Evolutionary conservation across 2,113 vertebrate genomes (phyloP), one percentile per base, ranked within the genome.

Genomic region (Tyto alba): DNA sequence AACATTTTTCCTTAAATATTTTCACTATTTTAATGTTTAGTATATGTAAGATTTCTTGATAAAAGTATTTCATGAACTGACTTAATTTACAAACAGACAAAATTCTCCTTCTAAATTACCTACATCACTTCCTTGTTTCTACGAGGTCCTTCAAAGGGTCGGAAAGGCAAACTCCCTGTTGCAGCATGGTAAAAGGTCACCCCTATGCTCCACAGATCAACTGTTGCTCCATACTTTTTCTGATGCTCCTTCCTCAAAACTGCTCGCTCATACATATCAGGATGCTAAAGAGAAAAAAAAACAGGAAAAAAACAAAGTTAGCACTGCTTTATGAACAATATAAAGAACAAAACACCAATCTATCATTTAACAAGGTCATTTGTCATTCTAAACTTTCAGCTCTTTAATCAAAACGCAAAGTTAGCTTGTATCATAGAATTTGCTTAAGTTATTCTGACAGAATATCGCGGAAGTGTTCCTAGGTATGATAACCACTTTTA

Each of bases 71-170:
- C 1, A 72, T 38, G 17, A 30, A 41, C 20, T 59, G 50, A 66
- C 41, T 86, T 57, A 26, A 87, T 92, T 86, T 63, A 80, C 6
- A 3, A 69, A 57, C 60, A 89, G 67, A 66, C 26, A 66, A 78
- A 95, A 77, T 48, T 71, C 23, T 90, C 59, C 60, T 76, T 82
- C 92, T 95, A 96, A 96, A 96, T 68, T 93, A 97, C 99, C 98
- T 98, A 99, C 99, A 99, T 99, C 66, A 99, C 99, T 99, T 99
- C 99, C 95, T 99, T 99, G 97, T 99, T 99, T 93, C 99, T 98
- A 56, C 99, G 99, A 32, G 99, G 99, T 40, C 99, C 99, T 94
- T 99, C 99, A n/a, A 99, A 99, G 6, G 99, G 99, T 71, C 99
- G 98, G 97, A 99, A 99, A 2, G 99, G 99, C 89, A 99, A 98